Evolutionary conservation across 1,140 invertebrate species (phyloP), one percentile per base, ranked within the genome.

Genomic region (Laupala kohalensis): DNA sequence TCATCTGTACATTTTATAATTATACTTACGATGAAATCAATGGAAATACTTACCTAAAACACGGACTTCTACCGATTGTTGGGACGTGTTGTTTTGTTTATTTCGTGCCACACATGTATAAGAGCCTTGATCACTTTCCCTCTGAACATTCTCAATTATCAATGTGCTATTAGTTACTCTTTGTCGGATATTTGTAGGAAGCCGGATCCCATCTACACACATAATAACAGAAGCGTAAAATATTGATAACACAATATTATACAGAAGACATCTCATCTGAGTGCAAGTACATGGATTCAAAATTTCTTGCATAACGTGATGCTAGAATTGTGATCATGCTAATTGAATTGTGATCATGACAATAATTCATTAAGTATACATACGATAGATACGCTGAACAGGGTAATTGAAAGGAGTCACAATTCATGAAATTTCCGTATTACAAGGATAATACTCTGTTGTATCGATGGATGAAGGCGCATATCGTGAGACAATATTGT

Each of bases 181-280:
- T 76, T 90, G 88, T 76, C 88, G 82, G 79, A 89, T 86, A 77
- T 89, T 89, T n/a, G 85, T 84, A 3, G 89, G 89, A 63, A 91
- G 79, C 70, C 78, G 81, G 26, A 83, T 78, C 6, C 83, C 84
- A 76, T 87, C 89, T 90, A 75, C 69, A 78, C 3, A 30, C n/a
- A 25, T 9, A 12, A 15, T n/a, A n/a, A 65, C 5, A 19, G 9
- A 15, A 24, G 64, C 13, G 9, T 53, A 9, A 53, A 13, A 19
- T 2, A 53, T 53, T 53, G 9, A 53, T 53, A 19, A 53, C 9
- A 53, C 37, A 53, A 19, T 53, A 53, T 53, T 53, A n/a, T n/a
- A n/a, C n/a, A n/a, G n/a, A n/a, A n/a, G n/a, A n/a, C n/a, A n/a
- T n/a, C n/a, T n/a, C n/a, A n/a, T n/a, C n/a, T n/a, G n/a, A n/a